These are phyloP conservation scores for Colletes gigas DNA, from an alignment of 1,140 invertebrate genomes.

Conservation along the genomic window DNA sequence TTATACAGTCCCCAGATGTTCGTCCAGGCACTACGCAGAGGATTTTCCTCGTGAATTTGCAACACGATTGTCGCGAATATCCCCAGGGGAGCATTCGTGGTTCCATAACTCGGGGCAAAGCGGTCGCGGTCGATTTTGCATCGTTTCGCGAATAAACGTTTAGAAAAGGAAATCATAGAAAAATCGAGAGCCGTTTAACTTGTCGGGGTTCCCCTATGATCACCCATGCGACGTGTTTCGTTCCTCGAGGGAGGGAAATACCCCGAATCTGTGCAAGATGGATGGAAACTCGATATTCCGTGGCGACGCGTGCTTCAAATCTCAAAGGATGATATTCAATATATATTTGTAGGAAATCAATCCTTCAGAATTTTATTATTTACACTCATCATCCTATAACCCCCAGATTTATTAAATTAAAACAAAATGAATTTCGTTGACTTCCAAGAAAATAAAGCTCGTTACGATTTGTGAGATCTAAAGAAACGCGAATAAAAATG, in stretches of 20 bases:
- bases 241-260: neutral
- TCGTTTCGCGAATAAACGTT: slow-evolving; percentile 2
- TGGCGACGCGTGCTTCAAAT: no score
- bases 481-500: no score
- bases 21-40: no score
- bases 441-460: no score
- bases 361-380: no score
- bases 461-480: no score
- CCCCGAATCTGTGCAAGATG: neutral
- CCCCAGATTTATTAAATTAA: no score
- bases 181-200: slow-evolving; percentile 2
- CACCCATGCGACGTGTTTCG: neutral
- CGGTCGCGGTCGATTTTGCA: neutral
- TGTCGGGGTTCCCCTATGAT: neutral
- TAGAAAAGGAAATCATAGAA: neutral
- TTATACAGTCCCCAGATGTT: slow-evolving; percentile 24
- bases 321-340: no score
- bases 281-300: neutral
- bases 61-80: neutral
- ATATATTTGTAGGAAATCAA: no score
- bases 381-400: no score
- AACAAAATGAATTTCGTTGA: no score
- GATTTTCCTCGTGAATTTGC: no score
- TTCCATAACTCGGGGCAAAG: neutral
- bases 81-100: neutral